Conservation (phyloP, 2,797 vertebrate species). For the Pogonophryne albipinna region DNA sequence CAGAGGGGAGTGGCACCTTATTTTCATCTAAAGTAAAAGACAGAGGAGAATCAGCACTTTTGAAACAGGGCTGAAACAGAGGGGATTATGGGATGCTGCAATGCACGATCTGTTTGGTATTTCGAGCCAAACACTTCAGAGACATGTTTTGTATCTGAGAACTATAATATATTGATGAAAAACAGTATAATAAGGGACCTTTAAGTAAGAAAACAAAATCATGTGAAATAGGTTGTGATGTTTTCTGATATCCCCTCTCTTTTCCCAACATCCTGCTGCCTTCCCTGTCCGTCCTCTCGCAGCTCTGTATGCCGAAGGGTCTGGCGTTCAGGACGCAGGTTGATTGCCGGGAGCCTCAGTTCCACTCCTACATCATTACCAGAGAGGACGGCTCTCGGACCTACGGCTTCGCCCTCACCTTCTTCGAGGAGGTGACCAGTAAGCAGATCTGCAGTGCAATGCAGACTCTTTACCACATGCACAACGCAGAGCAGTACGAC, state of each 20-base stretch:
- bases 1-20: too few relatives aligned
- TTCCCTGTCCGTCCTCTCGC: conserved; percentile 17
- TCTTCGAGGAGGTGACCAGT: conserved; percentile 99
- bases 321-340: conserved; percentile 91
- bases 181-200: not conserved
- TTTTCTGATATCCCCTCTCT: conserved; percentile 4
- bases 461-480: conserved; percentile 99
- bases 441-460: conserved; percentile 99
- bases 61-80: too few relatives aligned
- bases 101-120: too few relatives aligned
- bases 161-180: too few relatives aligned
- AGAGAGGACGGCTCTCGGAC: conserved; percentile 98
- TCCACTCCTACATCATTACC: conserved; percentile 98
- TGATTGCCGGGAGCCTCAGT: conserved; percentile 92
- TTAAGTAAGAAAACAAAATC: not conserved
- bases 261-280: conserved; percentile 17
- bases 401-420: conserved; percentile 97
- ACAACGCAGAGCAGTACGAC: conserved; percentile 97
- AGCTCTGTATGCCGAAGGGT: conserved; percentile 85
- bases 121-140: too few relatives aligned
- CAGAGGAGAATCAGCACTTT: too few relatives aligned
- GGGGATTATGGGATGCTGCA: too few relatives aligned
- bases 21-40: too few relatives aligned
- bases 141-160: too few relatives aligned
- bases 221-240: not conserved